Base-by-base conservation (phyloP, 2,113 vertebrate genomes). In the Zapornia atra region DNA sequence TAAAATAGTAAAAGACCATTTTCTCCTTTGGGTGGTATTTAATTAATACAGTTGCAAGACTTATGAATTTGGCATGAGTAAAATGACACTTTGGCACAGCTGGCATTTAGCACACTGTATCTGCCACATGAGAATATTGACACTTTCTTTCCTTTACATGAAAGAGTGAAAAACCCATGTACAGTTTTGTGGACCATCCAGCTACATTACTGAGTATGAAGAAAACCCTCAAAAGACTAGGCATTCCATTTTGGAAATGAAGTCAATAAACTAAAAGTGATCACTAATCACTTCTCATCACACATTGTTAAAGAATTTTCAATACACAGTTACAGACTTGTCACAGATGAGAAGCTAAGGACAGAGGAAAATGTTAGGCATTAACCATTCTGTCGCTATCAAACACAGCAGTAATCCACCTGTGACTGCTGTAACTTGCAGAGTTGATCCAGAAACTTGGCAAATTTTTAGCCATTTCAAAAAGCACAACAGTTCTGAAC, bases 341-440 rank as follows among this genome's bases (percentile, higher is more conserved):
- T 86, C 94, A 91, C 40, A 82, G 88, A 95, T 93, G 77, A 92
- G 38, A 97, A 72, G 72, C 54, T 86, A 92, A 83, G 71, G 33
- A 77, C 59, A 86, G 54, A 81, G 59, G 77, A 70, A 66, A 80
- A 92, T 36, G 31, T 83, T 65, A 86, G 71, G 36, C 59, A 72
- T 65, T 92, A 69, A 87, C 48, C 19, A 56, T 42, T 86, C 82
- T 69, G 28, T 66, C 80, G 86, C 76, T 96, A 40, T 66, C 85
- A 86, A 83, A 77, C 66, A 65, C 50, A 90, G 53, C 1, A 0
- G 59, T 42, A 91, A 76, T 36, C 40, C 85, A 57, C 48, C 64
- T 53, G 68, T 17, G 90, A 78, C 57, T 42, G 42, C 61, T 72
- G 20, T 29, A 75, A 87, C 76, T 22, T 69, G 75, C 84, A 25